phyloP scores from a whole-genome alignment of 2,797 vertebrate species.

The Buphagus erythrorhynchus region DNA sequence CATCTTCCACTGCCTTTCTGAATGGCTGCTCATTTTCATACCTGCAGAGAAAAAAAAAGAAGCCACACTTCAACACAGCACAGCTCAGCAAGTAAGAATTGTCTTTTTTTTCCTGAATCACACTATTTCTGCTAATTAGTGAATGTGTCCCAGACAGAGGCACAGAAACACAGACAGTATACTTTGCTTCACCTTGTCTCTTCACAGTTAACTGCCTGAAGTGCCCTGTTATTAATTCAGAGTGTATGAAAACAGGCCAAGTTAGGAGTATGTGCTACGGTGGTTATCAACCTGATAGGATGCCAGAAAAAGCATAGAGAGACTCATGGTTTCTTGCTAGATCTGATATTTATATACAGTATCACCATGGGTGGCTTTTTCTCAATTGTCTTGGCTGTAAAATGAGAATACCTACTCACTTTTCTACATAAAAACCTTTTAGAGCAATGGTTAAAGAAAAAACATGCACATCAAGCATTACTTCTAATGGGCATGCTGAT shows the following conservation, averaged over 20 bases:
- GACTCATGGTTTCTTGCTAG: neutral
- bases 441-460: neutral
- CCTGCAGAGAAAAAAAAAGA: slow-evolving; percentile 71
- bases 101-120: neutral
- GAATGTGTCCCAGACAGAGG: neutral
- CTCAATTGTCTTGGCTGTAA: neutral
- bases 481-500: rapidly evolving
- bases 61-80: neutral
- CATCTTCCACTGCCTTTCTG: slow-evolving; percentile 89
- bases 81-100: neutral
- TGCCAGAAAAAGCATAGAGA: neutral
- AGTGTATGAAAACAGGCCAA: neutral
- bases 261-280: rapidly evolving
- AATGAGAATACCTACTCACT: neutral
- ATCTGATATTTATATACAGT: neutral
- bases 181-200: neutral
- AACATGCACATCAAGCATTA: rapidly evolving
- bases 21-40: slow-evolving; percentile 92
- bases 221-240: neutral
- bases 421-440: neutral
- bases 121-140: neutral
- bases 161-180: neutral
- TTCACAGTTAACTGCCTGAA: neutral
- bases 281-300: neutral
- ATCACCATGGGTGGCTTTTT: neutral